These are phyloP conservation scores for Hippolais icterina DNA, from an alignment of 2,113 vertebrate genomes.

Conservation along the genomic window DNA sequence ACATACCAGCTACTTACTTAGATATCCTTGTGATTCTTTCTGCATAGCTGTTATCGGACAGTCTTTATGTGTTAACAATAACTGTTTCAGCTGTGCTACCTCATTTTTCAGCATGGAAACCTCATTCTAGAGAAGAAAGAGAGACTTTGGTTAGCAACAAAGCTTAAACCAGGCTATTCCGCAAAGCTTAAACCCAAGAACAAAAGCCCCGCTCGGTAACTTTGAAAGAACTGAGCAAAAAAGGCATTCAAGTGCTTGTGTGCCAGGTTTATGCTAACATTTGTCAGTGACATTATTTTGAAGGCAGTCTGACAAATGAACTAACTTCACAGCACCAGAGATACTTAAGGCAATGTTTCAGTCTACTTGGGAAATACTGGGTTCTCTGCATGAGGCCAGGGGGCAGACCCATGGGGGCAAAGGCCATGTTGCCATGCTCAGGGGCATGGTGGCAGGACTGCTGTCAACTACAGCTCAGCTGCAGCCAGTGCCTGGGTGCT, in stretches of 20 bases:
- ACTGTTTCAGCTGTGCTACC: constrained; percentile 98
- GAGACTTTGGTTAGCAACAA: constrained; percentile 42
- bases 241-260: rapidly evolving
- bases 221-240: not conserved
- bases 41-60: constrained; percentile 99
- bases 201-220: not conserved
- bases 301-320: not conserved
- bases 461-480: not conserved
- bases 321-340: not conserved
- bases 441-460: rapidly evolving
- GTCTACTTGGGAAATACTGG: rapidly evolving
- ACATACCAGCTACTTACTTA: constrained; percentile 88
- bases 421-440: rapidly evolving
- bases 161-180: not conserved
- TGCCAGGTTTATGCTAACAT: not conserved
- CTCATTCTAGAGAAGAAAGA: constrained; percentile 87
- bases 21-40: constrained; percentile 98
- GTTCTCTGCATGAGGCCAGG: not conserved
- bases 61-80: constrained; percentile 98
- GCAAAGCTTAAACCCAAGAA: not conserved
- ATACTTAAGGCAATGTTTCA: not conserved
- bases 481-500: not conserved
- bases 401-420: rapidly evolving
- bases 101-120: constrained; percentile 99
- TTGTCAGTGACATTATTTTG: not conserved